Percentiles rank a stretch among this genome's conserved stretches.
phyloP scores from a whole-genome alignment of 1,140 invertebrate species.

The Lanistes nyassanus region DNA sequence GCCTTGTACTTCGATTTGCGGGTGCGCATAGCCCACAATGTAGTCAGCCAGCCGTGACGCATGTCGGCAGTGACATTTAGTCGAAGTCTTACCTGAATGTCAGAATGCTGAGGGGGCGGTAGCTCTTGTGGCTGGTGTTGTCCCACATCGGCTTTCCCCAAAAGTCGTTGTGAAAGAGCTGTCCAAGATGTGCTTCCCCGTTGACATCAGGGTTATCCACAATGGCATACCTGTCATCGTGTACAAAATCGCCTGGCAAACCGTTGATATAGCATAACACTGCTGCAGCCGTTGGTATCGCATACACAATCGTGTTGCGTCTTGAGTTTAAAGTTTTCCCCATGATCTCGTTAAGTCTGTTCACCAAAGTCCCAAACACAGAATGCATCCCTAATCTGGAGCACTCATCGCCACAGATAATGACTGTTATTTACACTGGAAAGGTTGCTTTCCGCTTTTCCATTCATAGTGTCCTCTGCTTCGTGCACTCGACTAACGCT shows the following conservation, averaged over 20 bases:
- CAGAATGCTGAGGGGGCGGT: conserved; percentile 89
- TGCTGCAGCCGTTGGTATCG: conserved; percentile 30
- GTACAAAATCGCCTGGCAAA: conserved; percentile 89
- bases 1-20: no score
- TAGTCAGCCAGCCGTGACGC: no score
- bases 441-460: no score
- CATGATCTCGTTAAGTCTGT: not conserved
- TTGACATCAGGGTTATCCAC: conserved; percentile 91
- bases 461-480: not conserved
- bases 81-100: conserved; percentile 78
- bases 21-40: no score
- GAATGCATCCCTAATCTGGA: no score
- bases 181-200: conserved; percentile 84
- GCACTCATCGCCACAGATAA: not conserved
- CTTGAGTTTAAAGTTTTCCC: not conserved
- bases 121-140: conserved; percentile 88
- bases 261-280: conserved; percentile 79
- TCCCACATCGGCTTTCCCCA: conserved; percentile 97
- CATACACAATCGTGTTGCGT: conserved; percentile 1
- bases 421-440: not conserved
- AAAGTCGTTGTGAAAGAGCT: conserved; percentile 93
- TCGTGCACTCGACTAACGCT: no score
- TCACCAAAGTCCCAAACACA: not conserved
- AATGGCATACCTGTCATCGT: conserved; percentile 95
- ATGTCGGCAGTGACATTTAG: not conserved